Conservation (phyloP, 2,113 vertebrate genomes). For the Apistogramma diplotaenia region DNA sequence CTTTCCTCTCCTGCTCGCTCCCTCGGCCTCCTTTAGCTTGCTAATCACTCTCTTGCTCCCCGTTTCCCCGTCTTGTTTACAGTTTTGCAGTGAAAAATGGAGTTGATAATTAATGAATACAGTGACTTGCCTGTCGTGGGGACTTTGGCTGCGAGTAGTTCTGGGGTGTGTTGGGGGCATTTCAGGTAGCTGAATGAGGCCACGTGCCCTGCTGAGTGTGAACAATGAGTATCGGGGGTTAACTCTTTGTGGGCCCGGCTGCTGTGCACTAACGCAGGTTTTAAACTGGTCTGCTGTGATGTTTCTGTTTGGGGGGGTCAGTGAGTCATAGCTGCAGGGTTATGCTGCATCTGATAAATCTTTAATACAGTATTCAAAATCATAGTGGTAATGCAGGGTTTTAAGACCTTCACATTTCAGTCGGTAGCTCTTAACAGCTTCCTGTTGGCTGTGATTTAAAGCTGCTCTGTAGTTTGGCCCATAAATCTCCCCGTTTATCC, state of each 20-base stretch:
- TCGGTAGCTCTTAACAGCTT: neutral
- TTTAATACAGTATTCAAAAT: neutral
- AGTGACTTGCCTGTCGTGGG: conserved; percentile 70
- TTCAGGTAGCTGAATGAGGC: conserved; percentile 76
- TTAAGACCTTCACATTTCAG: neutral
- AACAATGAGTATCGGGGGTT: conserved; percentile 38
- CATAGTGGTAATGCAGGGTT: neutral
- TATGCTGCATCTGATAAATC: neutral
- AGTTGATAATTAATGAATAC: conserved; percentile 85
- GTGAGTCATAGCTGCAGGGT: neutral
- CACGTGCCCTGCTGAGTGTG: conserved; percentile 54
- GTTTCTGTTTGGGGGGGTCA: neutral
- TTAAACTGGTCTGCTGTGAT: neutral
- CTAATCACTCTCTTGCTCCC: conserved; percentile 61
- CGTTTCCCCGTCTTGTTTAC: conserved; percentile 74
- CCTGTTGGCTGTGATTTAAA: conserved; percentile 28
- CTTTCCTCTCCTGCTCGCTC: conserved; percentile 8
- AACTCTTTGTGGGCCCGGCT: conserved; percentile 6
- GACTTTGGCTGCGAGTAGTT: conserved; percentile 59
- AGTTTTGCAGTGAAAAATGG: conserved; percentile 79
- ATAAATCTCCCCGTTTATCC: conserved; percentile 41
- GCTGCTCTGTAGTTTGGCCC: neutral
- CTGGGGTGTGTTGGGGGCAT: conserved; percentile 62
- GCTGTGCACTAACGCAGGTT: neutral
- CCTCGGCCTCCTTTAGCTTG: conserved; percentile 22